Percentiles rank a stretch among this genome's conserved stretches.
Evolutionary conservation across 2,113 vertebrate genomes (phyloP).

Genomic region (Cettia cetti): DNA sequence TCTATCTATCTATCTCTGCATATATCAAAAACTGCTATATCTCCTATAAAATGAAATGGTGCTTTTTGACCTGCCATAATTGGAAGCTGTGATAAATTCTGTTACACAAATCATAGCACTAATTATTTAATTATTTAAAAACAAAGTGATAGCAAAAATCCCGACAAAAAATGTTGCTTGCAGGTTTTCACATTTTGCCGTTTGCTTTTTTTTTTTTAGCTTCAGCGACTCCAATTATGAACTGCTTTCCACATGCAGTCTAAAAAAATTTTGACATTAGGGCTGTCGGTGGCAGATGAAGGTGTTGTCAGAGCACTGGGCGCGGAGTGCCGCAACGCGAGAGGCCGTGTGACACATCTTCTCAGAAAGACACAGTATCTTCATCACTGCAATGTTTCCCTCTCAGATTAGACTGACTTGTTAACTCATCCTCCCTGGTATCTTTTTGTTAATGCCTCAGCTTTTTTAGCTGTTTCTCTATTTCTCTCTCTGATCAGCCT

Average conservation of each 20-base stretch:
- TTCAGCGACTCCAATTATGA: not conserved
- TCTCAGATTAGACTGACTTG: conserved; percentile 30
- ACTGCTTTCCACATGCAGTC: not conserved
- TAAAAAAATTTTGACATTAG: conserved; percentile 26
- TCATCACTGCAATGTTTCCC: not conserved
- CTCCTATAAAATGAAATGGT: not conserved
- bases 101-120: not conserved
- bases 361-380: not conserved
- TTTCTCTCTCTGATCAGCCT: not conserved
- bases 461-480: not conserved
- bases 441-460: not conserved
- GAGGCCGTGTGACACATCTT: not conserved
- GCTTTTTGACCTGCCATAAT: not conserved
- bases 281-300: not conserved
- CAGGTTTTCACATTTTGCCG: not conserved
- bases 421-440: not conserved
- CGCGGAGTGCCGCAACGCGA: rapidly evolving
- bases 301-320: conserved; percentile 18
- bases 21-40: not conserved
- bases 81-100: not conserved
- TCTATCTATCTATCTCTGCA: not conserved
- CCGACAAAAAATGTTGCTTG: not conserved
- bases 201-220: not conserved
- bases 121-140: not conserved
- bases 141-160: not conserved